Conservation (phyloP, 2,797 vertebrate species). For the Silurus lanzhouensis region DNA sequence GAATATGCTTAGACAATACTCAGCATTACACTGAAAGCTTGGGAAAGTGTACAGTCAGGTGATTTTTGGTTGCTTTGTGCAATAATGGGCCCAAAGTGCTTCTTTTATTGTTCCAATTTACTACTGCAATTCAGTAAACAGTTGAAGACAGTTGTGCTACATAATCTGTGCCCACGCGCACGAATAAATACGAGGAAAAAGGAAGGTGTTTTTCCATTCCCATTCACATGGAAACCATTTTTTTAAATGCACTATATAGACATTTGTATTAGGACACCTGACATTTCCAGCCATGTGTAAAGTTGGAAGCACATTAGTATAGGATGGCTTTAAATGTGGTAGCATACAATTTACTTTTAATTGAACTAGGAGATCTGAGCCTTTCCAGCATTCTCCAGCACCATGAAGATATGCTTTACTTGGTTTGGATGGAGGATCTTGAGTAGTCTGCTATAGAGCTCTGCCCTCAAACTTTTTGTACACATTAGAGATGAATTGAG, state of each 20-base stretch:
- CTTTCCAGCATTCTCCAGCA: too few relatives aligned
- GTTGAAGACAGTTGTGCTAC: not conserved
- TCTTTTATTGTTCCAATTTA: slow-evolving; percentile 19
- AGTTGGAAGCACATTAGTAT: too few relatives aligned
- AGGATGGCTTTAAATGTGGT: too few relatives aligned
- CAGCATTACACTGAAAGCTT: not conserved
- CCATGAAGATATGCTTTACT: too few relatives aligned
- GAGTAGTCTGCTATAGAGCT: too few relatives aligned
- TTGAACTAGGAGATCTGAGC: too few relatives aligned
- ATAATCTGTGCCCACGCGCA: slow-evolving; percentile 13
- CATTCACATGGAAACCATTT: not conserved
- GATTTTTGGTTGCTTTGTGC: not conserved
- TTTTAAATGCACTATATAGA: not conserved
- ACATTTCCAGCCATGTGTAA: too few relatives aligned
- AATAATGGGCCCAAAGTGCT: slow-evolving; percentile 12
- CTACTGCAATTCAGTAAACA: not conserved
- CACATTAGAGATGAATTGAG: too few relatives aligned
- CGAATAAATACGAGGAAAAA: slow-evolving; percentile 29
- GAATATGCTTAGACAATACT: slow-evolving; percentile 11
- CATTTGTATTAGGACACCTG: too few relatives aligned
- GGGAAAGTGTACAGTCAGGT: not conserved
- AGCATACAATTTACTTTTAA: too few relatives aligned
- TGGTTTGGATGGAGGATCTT: too few relatives aligned
- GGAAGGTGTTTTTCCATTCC: not conserved
- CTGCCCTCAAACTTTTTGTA: too few relatives aligned